A percentile compares a stretch with the other conserved stretches of the same genome.
Evolutionary conservation across 2,797 vertebrate genomes (phyloP).

Genomic region (Gymnothorax reevesii): DNA sequence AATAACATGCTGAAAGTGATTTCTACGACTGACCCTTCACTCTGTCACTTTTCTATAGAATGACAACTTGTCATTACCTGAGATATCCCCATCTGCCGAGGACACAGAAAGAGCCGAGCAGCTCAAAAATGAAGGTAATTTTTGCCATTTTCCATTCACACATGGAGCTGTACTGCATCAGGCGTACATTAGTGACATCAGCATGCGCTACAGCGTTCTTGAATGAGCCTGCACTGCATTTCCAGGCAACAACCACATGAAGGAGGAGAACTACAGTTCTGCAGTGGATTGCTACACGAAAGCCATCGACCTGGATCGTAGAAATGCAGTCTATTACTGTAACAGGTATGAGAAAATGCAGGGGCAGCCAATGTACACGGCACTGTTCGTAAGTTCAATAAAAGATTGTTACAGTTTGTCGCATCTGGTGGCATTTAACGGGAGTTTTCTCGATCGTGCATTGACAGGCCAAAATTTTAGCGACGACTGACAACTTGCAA

Average conservation of each 20-base stretch:
- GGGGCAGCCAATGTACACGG: neutral
- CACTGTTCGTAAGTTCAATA: neutral
- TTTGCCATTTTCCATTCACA: neutral
- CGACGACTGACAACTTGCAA: neutral
- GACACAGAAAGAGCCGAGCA: slow-evolving; percentile 88
- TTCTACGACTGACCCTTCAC: neutral
- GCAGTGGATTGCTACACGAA: slow-evolving; percentile 92
- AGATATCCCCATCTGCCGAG: slow-evolving; percentile 77
- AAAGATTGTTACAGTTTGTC: neutral
- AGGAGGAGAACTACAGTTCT: slow-evolving; percentile 91
- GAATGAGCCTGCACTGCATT: neutral
- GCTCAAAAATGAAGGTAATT: slow-evolving; percentile 92
- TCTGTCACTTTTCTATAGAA: slow-evolving; percentile 68
- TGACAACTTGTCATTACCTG: slow-evolving; percentile 78
- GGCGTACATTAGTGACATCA: neutral
- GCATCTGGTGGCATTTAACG: neutral
- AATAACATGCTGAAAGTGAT: neutral
- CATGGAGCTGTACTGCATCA: neutral
- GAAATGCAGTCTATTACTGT: slow-evolving; percentile 95
- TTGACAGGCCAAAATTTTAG: too few relatives aligned
- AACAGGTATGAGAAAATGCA: slow-evolving; percentile 79
- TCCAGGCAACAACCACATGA: slow-evolving; percentile 96
- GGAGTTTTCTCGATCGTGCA: neutral
- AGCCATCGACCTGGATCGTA: slow-evolving; percentile 90
- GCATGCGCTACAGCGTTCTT: neutral